Conservation (phyloP, 2,797 vertebrate species). For the Coilia nasus region DNA sequence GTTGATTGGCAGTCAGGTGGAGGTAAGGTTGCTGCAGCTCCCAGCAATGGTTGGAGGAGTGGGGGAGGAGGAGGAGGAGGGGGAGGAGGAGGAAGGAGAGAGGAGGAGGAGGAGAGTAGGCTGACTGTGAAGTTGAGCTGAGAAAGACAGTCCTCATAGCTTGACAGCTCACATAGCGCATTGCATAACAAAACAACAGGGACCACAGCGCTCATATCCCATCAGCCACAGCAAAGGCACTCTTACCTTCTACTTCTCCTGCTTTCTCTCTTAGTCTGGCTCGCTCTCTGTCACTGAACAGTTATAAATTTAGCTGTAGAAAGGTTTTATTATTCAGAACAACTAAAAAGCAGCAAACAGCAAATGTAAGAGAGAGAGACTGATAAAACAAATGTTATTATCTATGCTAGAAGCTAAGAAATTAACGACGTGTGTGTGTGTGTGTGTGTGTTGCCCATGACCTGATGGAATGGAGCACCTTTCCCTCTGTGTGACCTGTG, state of each 20-base stretch:
- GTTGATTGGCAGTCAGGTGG: not conserved
- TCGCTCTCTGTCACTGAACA: not conserved
- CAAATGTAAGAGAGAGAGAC: not conserved
- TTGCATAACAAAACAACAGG: not conserved
- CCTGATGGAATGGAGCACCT: not conserved
- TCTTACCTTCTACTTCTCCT: not conserved
- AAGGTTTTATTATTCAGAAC: not conserved
- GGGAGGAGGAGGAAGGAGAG: no score
- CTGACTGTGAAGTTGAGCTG: not conserved
- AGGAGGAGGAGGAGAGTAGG: not conserved
- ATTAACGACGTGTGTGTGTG: not conserved
- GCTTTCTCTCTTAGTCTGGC: not conserved
- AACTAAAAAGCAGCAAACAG: not conserved
- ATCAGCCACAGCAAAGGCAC: not conserved
- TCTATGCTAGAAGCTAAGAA: not conserved
- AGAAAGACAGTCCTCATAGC: slow-evolving; percentile 2
- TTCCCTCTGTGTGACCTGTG: not conserved
- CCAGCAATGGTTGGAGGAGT: not conserved
- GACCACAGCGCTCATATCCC: not conserved
- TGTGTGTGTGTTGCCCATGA: not conserved
- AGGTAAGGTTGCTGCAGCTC: not conserved
- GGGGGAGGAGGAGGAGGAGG: no score
- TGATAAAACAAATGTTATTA: not conserved
- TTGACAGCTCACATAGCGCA: not conserved
- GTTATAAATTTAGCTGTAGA: not conserved